A percentile compares a stretch with the other conserved stretches of the same genome.
Evolutionary conservation across 2,888 invertebrate species (phyloP).

Genomic region (Morpho helenor): DNA sequence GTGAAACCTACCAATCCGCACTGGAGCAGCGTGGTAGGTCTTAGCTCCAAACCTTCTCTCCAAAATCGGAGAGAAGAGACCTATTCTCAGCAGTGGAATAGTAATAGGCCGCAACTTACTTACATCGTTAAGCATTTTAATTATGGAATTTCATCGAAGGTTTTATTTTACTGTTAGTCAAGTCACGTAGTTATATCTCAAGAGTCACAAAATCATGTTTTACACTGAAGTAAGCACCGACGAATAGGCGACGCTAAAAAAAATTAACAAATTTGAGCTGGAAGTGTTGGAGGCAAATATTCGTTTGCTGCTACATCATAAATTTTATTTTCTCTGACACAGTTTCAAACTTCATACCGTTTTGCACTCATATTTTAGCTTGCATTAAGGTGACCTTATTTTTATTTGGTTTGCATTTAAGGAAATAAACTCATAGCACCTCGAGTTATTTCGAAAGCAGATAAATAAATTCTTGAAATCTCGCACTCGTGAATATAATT

Average conservation of each 20-base stretch:
- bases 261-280: constrained; percentile 32
- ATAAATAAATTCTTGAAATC: constrained; percentile 10
- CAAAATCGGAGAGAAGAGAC: no score
- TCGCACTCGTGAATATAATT: background rate
- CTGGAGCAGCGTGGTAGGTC: no score
- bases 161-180: no score
- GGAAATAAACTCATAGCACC: constrained; percentile 20
- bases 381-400: constrained; percentile 35
- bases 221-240: background rate
- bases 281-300: constrained; percentile 40
- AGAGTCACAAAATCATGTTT: background rate
- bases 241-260: background rate
- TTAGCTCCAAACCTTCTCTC: no score
- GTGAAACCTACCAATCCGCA: no score
- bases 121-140: no score
- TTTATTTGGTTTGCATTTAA: constrained; percentile 36
- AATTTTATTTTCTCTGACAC: constrained; percentile 35
- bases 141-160: background rate
- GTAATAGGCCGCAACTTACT: no score
- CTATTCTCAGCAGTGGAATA: no score
- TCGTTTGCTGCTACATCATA: constrained; percentile 31
- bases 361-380: constrained; percentile 42
- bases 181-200: constrained; percentile 3
- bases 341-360: constrained; percentile 39
- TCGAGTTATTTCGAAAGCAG: constrained; percentile 15